Conservation (phyloP, 2,888 invertebrate genomes). For the Drosophila affinis region DNA sequence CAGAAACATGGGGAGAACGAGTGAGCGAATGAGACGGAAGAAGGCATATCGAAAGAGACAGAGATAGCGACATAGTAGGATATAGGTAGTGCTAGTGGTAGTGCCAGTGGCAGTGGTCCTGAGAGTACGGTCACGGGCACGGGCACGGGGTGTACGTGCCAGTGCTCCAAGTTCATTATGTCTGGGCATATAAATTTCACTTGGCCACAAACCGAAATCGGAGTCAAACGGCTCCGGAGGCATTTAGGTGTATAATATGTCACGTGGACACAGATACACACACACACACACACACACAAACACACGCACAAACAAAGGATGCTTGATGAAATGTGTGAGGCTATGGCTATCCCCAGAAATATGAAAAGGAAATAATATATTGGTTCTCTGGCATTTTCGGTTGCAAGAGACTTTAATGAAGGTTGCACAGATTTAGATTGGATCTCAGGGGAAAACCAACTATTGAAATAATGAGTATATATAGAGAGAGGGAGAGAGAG, state of each 20-base stretch:
- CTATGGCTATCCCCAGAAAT: constrained; percentile 32
- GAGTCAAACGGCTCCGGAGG: constrained; percentile 76
- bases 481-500: neutral
- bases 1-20: neutral
- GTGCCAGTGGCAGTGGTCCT: neutral
- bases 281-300: neutral
- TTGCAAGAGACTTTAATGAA: constrained; percentile 25
- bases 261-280: constrained; percentile 43
- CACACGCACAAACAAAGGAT: neutral
- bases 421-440: constrained; percentile 6
- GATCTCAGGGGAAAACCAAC: neutral
- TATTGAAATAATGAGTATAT: neutral
- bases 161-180: constrained; percentile 77
- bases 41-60: neutral
- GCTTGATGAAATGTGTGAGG: neutral
- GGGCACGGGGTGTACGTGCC: constrained; percentile 54
- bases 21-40: neutral
- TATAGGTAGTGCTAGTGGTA: neutral
- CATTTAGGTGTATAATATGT: constrained; percentile 67
- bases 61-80: neutral
- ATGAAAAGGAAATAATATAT: constrained; percentile 23
- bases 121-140: neutral
- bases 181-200: constrained; percentile 79
- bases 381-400: neutral
- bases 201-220: constrained; percentile 78